These are phyloP conservation scores for Encarsia formosa DNA, from an alignment of 2,888 invertebrate genomes.

Conservation along the genomic window DNA sequence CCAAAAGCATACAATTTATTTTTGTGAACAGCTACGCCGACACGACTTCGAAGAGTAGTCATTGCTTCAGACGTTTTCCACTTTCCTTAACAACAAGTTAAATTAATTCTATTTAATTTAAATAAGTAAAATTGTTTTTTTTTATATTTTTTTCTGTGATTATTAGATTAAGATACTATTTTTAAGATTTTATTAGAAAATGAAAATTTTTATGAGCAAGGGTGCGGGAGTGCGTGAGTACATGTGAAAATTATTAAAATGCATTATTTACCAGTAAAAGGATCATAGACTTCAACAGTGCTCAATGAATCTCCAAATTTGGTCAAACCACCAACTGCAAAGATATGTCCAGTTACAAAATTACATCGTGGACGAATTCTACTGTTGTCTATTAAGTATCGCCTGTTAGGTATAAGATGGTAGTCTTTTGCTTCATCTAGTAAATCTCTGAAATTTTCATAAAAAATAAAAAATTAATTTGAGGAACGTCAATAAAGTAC, in stretches of 20 bases:
- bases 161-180: too few relatives aligned
- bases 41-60: conserved; percentile 77
- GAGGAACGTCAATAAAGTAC: too few relatives aligned
- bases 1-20: conserved; percentile 76
- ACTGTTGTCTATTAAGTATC: conserved; percentile 72
- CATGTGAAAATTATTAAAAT: too few relatives aligned
- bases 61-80: conserved; percentile 79
- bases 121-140: too few relatives aligned
- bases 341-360: conserved; percentile 73
- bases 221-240: too few relatives aligned
- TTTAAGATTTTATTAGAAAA: not conserved
- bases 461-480: too few relatives aligned
- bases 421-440: conserved; percentile 85
- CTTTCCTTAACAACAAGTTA: conserved; percentile 53
- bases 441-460: conserved; percentile 59
- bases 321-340: conserved; percentile 81
- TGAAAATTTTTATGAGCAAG: not conserved
- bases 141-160: too few relatives aligned
- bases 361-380: conserved; percentile 73
- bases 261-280: conserved; percentile 53
- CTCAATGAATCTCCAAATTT: conserved; percentile 78
- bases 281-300: conserved; percentile 82
- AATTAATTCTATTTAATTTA: too few relatives aligned
- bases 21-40: conserved; percentile 79
- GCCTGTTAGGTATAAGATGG: conserved; percentile 79